phyloP scores from a whole-genome alignment of 1,140 invertebrate genomes.

The Leptinotarsa texana region DNA sequence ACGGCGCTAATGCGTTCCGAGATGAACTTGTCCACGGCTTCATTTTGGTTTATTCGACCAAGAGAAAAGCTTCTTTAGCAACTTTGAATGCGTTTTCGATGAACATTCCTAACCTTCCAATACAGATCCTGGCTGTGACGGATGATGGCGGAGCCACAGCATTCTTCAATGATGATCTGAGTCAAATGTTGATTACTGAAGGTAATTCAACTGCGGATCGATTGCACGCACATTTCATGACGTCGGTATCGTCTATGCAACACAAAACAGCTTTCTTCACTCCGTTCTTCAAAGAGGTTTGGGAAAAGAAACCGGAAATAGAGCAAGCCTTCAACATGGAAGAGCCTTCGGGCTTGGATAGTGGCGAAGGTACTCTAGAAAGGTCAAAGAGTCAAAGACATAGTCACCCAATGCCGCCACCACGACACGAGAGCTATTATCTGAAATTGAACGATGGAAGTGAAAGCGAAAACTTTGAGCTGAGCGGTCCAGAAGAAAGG shows the following conservation, averaged over 20 bases:
- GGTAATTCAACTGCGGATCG: slow-evolving; percentile 91
- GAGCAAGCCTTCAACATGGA: slow-evolving; percentile 92
- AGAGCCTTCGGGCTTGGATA: slow-evolving; percentile 71
- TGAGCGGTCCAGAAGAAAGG: slow-evolving; percentile 59
- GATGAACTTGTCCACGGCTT: slow-evolving; percentile 95
- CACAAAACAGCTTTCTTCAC: slow-evolving; percentile 92
- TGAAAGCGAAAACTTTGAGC: slow-evolving; percentile 83
- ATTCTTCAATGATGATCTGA: slow-evolving; percentile 89
- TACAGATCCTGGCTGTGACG: slow-evolving; percentile 92
- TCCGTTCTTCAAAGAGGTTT: slow-evolving; percentile 94
- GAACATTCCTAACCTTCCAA: slow-evolving; percentile 92
- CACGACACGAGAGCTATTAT: slow-evolving; percentile 74
- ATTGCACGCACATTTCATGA: slow-evolving; percentile 91
- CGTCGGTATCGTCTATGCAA: slow-evolving; percentile 77
- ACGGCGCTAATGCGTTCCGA: slow-evolving; percentile 88
- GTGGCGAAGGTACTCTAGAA: slow-evolving; percentile 72
- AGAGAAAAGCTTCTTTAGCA: slow-evolving; percentile 90
- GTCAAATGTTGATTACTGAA: slow-evolving; percentile 88
- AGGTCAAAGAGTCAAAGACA: slow-evolving; percentile 60
- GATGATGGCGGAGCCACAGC: slow-evolving; percentile 82
- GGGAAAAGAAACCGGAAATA: slow-evolving; percentile 94
- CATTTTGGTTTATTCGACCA: slow-evolving; percentile 93
- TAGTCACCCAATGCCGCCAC: slow-evolving; percentile 62
- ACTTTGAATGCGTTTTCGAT: slow-evolving; percentile 93
- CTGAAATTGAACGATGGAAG: slow-evolving; percentile 68